Percentiles rank a stretch among this genome's conserved stretches.
phyloP scores from a whole-genome alignment of 2,797 vertebrate genomes.

The Clarias pachynema region DNA sequence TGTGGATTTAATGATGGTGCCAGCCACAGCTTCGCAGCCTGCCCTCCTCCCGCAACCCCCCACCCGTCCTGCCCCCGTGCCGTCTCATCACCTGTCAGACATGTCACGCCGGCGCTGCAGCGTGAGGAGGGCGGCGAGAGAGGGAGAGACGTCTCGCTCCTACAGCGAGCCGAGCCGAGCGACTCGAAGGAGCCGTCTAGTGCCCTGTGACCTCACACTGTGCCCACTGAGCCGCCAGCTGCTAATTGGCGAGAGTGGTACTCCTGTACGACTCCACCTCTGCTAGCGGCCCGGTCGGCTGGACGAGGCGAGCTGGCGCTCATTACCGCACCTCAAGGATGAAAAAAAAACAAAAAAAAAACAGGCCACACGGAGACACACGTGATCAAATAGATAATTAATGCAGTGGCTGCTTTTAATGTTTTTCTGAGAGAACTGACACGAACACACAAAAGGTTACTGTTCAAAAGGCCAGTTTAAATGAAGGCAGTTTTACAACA shows the following conservation, averaged over 20 bases:
- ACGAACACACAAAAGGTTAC: slow-evolving; percentile 6
- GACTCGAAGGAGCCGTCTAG: slow-evolving; percentile 61
- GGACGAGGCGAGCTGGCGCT: slow-evolving; percentile 27
- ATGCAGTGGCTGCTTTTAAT: not conserved
- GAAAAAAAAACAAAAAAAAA: not conserved
- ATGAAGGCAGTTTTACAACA: not conserved
- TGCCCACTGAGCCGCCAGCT: slow-evolving; percentile 57
- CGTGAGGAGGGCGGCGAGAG: slow-evolving; percentile 53
- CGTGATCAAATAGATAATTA: slow-evolving; percentile 41
- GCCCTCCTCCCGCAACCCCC: slow-evolving; percentile 37
- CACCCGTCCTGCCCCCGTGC: slow-evolving; percentile 38
- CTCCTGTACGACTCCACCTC: slow-evolving; percentile 29
- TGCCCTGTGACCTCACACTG: slow-evolving; percentile 68
- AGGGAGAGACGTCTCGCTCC: slow-evolving; percentile 12
- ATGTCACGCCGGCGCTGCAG: slow-evolving; percentile 62
- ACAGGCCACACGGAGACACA: not conserved
- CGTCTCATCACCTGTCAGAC: slow-evolving; percentile 69
- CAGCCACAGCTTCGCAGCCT: slow-evolving; percentile 46
- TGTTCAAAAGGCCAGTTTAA: not conserved
- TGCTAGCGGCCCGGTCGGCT: slow-evolving; percentile 10
- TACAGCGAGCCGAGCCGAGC: slow-evolving; percentile 57
- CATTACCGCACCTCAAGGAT: slow-evolving; percentile 42
- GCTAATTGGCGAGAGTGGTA: slow-evolving; percentile 53
- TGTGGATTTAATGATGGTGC: slow-evolving; percentile 63
- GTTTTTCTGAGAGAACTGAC: not conserved